Conservation (phyloP, 37 sponge, comb jelly and placozoan species). For the Hexactinellida sp. region DNA sequence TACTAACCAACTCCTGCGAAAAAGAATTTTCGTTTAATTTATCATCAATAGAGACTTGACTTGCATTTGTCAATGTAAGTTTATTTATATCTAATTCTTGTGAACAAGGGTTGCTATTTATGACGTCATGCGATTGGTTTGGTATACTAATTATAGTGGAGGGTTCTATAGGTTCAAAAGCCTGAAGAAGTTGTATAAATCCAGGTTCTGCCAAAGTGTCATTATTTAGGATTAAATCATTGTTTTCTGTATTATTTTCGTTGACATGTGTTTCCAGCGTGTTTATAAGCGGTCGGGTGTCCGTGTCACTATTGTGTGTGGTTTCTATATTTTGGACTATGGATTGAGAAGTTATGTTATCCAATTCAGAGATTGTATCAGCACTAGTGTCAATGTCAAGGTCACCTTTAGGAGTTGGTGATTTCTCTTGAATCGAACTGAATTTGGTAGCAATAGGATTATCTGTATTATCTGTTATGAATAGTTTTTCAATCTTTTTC, state of each 20-base stretch:
- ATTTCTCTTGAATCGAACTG: no score
- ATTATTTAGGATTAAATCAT: no score
- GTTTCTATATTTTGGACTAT: not conserved
- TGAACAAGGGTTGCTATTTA: not conserved
- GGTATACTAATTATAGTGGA: not conserved
- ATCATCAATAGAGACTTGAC: not conserved
- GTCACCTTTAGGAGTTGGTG: no score
- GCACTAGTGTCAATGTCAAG: no score
- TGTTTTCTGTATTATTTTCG: not conserved
- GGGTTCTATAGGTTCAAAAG: no score
- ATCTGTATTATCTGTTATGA: not conserved
- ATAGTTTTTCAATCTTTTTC: no score
- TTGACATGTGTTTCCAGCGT: not conserved
- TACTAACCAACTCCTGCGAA: no score
- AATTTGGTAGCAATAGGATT: no score
- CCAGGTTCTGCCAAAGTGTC: no score
- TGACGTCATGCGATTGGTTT: not conserved
- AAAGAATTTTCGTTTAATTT: not conserved
- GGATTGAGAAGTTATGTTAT: no score
- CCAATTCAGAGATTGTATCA: no score
- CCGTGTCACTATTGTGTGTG: not conserved
- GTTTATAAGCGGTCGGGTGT: not conserved
- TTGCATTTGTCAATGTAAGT: not conserved
- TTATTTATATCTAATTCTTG: not conserved
- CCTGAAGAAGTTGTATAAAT: no score